Conservation (phyloP, 2,888 invertebrate genomes). For the Temnothorax ravouxi region DNA sequence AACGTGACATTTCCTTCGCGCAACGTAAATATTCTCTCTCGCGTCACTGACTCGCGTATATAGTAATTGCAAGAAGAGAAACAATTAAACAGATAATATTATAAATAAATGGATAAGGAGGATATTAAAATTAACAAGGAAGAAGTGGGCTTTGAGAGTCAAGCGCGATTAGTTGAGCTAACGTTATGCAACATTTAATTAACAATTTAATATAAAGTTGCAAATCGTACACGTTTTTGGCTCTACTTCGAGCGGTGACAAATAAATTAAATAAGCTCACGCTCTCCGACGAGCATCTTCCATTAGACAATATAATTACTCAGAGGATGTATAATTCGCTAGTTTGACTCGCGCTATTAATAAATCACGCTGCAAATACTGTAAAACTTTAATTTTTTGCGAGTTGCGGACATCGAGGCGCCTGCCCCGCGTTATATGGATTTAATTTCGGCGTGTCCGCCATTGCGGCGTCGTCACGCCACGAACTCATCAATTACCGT, state of each 20-base stretch:
- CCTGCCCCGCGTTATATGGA: not conserved
- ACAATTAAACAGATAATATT: not conserved
- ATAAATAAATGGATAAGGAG: not conserved
- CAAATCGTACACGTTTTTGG: not conserved
- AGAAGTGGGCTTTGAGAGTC: not conserved
- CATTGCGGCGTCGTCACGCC: slow-evolving; percentile 52
- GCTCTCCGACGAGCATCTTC: not conserved
- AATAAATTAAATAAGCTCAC: not conserved
- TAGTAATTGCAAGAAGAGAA: not conserved
- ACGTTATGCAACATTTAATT: not conserved
- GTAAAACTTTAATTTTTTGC: not conserved
- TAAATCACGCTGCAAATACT: not conserved
- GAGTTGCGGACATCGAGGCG: not conserved
- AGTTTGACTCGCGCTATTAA: not conserved
- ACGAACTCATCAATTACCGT: slow-evolving; percentile 43
- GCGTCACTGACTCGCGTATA: too few relatives aligned
- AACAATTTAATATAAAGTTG: not conserved
- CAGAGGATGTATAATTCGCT: not conserved
- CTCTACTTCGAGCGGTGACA: not conserved
- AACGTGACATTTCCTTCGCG: not conserved
- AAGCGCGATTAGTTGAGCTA: not conserved
- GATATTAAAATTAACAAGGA: not conserved
- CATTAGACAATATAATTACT: not conserved
- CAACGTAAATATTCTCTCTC: not conserved
- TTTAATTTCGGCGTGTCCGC: slow-evolving; percentile 46